These are phyloP conservation scores for Drosophila lacicola DNA, from an alignment of 2,888 invertebrate species.

Conservation along the genomic window DNA sequence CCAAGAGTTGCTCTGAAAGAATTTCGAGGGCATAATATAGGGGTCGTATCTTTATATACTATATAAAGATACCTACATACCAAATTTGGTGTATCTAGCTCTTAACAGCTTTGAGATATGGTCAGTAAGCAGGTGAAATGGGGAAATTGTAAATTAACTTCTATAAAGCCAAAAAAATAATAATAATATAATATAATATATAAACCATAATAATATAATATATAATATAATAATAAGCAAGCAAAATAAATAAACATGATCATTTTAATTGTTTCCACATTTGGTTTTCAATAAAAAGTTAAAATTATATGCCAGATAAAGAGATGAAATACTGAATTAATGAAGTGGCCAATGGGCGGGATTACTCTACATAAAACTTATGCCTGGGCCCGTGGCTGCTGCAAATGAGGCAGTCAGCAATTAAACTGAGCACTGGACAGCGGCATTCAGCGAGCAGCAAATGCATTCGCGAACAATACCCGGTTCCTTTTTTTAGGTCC, in stretches of 20 bases:
- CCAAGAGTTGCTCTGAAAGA: no score
- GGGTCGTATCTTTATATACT: no score
- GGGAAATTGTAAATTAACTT: no score
- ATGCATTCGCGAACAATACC: slow-evolving; percentile 64
- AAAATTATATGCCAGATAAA: slow-evolving; percentile 25
- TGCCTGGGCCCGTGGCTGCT: neutral
- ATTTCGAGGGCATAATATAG: no score
- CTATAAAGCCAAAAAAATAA: no score
- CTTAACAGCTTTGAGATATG: no score
- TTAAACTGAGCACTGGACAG: slow-evolving; percentile 59
- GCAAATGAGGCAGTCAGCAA: slow-evolving; percentile 66
- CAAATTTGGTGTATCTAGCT: no score
- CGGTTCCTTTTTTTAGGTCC: slow-evolving; percentile 18
- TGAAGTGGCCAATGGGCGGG: slow-evolving; percentile 52
- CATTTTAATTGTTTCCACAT: slow-evolving; percentile 4
- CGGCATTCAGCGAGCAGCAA: slow-evolving; percentile 43
- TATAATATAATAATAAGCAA: neutral
- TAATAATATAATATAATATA: no score
- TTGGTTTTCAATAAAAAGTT: slow-evolving; percentile 13
- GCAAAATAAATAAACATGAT: slow-evolving; percentile 1
- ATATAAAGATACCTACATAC: no score
- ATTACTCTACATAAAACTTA: slow-evolving; percentile 37
- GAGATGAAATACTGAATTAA: slow-evolving; percentile 36
- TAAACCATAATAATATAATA: neutral
- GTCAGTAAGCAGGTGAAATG: no score